phyloP scores from a whole-genome alignment of 2,797 vertebrate species.

The Sebastiscus tertius region DNA sequence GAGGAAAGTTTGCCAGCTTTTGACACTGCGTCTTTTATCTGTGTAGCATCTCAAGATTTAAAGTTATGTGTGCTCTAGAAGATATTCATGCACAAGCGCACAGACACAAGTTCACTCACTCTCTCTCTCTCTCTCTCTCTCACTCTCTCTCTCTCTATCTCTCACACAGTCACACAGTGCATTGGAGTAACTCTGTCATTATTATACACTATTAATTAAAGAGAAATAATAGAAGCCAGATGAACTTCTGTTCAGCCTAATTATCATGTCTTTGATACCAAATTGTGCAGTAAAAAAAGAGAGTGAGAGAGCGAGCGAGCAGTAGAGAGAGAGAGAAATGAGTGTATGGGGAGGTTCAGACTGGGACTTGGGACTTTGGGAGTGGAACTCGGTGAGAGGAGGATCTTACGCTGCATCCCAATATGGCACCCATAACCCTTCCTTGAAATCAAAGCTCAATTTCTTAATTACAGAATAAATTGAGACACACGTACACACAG shows the following conservation, averaged over 20 bases:
- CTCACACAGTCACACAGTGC: slow-evolving; percentile 42
- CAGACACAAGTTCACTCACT: slow-evolving; percentile 30
- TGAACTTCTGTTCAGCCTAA: slow-evolving; percentile 83
- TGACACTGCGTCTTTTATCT: slow-evolving; percentile 84
- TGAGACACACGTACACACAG: slow-evolving; percentile 12
- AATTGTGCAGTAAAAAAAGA: slow-evolving; percentile 69
- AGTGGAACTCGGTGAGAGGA: slow-evolving; percentile 55
- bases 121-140: background rate
- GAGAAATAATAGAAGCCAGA: slow-evolving; percentile 81
- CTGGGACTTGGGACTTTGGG: slow-evolving; percentile 70
- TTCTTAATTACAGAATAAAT: slow-evolving; percentile 78
- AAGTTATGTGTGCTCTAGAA: slow-evolving; percentile 73
- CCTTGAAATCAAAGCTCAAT: slow-evolving; percentile 79
- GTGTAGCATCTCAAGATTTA: slow-evolving; percentile 73
- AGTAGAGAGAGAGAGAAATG: slow-evolving; percentile 8
- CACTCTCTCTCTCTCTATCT: slow-evolving; percentile 3
- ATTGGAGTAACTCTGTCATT: slow-evolving; percentile 71
- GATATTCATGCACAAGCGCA: slow-evolving; percentile 54
- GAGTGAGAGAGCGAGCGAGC: slow-evolving; percentile 9
- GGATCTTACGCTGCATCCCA: slow-evolving; percentile 65
- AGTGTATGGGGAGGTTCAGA: slow-evolving; percentile 48
- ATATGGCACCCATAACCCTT: slow-evolving; percentile 74
- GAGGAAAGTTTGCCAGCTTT: slow-evolving; percentile 82
- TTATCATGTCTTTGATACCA: slow-evolving; percentile 87
- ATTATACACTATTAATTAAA: slow-evolving; percentile 85